A percentile compares a stretch with the other conserved stretches of the same genome.
phyloP scores from a whole-genome alignment of 2,888 invertebrate genomes.

The Meganola albula region DNA sequence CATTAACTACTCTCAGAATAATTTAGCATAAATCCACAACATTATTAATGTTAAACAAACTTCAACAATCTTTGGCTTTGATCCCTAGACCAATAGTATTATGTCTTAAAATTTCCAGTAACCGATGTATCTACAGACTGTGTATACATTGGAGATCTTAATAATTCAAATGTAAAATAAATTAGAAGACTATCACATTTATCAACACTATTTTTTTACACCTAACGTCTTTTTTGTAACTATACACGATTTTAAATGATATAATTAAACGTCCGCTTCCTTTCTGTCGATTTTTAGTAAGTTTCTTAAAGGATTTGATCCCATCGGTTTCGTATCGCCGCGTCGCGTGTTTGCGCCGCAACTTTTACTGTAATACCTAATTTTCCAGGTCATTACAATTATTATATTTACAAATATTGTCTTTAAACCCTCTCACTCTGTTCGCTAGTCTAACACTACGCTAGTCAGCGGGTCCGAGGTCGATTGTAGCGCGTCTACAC shows the following conservation, averaged over 20 bases:
- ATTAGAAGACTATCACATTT: slow-evolving; percentile 76
- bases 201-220: slow-evolving; percentile 72
- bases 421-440: slow-evolving; percentile 78
- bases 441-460: slow-evolving; percentile 72
- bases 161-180: slow-evolving; percentile 66
- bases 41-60: slow-evolving; percentile 75
- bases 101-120: slow-evolving; percentile 58
- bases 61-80: slow-evolving; percentile 90
- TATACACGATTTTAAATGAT: slow-evolving; percentile 63
- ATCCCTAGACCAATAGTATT: slow-evolving; percentile 85
- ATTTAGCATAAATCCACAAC: slow-evolving; percentile 75
- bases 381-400: slow-evolving; percentile 70
- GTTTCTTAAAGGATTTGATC: slow-evolving; percentile 79
- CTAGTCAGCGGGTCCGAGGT: slow-evolving; percentile 69
- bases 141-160: slow-evolving; percentile 65
- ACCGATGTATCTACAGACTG: slow-evolving; percentile 60
- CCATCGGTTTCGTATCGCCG: slow-evolving; percentile 74
- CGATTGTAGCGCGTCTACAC: slow-evolving; percentile 65
- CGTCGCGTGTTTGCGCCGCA: slow-evolving; percentile 43
- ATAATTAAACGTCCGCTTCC: slow-evolving; percentile 62
- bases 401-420: slow-evolving; percentile 79
- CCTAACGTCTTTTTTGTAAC: slow-evolving; percentile 73
- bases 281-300: slow-evolving; percentile 66
- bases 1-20: slow-evolving; percentile 71
- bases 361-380: slow-evolving; percentile 65